These are phyloP conservation scores for Corbicula japonica DNA, from an alignment of 2,888 invertebrate genomes.

Conservation along the genomic window DNA sequence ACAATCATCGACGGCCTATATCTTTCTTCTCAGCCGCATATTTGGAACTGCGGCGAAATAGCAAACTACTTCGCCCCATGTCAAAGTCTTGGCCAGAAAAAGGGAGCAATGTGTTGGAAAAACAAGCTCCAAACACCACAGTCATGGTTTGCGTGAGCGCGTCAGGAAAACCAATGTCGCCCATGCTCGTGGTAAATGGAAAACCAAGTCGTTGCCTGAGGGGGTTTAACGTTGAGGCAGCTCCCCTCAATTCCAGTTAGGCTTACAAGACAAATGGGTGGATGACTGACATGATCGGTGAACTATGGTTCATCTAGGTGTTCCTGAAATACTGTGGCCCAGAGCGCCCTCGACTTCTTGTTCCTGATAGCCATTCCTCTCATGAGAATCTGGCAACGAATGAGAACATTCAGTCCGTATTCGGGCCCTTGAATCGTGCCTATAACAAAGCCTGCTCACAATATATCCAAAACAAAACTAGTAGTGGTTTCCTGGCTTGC, in stretches of 20 bases:
- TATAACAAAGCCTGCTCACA: slow-evolving; percentile 57
- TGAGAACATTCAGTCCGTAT: slow-evolving; percentile 59
- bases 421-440: slow-evolving; percentile 53
- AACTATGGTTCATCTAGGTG: slow-evolving; percentile 66
- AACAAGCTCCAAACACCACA: slow-evolving; percentile 40
- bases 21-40: slow-evolving; percentile 3
- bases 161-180: slow-evolving; percentile 38
- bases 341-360: slow-evolving; percentile 68
- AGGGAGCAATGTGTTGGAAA: slow-evolving; percentile 23
- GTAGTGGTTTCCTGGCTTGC: slow-evolving; percentile 48
- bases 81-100: slow-evolving; percentile 24
- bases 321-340: slow-evolving; percentile 67
- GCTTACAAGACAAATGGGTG: slow-evolving; percentile 67
- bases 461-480: slow-evolving; percentile 48
- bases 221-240: slow-evolving; percentile 53
- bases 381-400: slow-evolving; percentile 66
- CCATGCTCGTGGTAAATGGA: slow-evolving; percentile 67
- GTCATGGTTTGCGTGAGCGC: slow-evolving; percentile 44
- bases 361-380: slow-evolving; percentile 68
- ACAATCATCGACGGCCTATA: slow-evolving; percentile 13
- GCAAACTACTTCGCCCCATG: slow-evolving; percentile 24
- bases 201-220: slow-evolving; percentile 59
- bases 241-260: slow-evolving; percentile 59
- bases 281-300: slow-evolving; percentile 68
- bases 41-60: slow-evolving; percentile 41